These are phyloP conservation scores for Taeniopygia guttata DNA, from an alignment of 2,797 vertebrate species.

Conservation along the genomic window DNA sequence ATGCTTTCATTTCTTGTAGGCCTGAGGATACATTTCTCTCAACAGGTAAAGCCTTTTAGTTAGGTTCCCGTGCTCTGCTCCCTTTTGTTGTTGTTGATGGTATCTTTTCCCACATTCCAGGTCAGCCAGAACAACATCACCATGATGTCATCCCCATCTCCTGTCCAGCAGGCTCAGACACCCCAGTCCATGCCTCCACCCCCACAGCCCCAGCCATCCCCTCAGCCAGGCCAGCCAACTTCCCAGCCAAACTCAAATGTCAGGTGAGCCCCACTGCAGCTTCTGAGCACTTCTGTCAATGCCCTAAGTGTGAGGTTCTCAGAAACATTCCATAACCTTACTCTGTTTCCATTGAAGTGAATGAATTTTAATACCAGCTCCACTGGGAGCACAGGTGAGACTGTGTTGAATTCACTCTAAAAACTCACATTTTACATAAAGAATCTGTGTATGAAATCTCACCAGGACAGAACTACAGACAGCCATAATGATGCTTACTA, in stretches of 20 bases:
- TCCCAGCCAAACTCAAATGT: constrained; percentile 93
- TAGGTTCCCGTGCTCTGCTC: neutral
- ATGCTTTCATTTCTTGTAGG: constrained; percentile 12
- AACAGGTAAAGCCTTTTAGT: constrained; percentile 1
- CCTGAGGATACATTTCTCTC: neutral
- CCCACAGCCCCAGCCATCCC: constrained; percentile 88
- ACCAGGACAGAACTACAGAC: neutral
- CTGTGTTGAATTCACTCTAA: neutral
- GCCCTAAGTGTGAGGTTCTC: neutral
- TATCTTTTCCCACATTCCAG: constrained; percentile 58
- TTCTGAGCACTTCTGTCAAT: neutral
- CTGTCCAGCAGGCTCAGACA: constrained; percentile 86
- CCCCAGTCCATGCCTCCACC: constrained; percentile 93
- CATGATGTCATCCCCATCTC: constrained; percentile 93
- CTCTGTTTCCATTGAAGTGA: neutral
- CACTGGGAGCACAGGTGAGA: neutral
- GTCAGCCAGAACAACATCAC: constrained; percentile 79
- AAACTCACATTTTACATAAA: neutral
- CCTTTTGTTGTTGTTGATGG: neutral
- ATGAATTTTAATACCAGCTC: neutral
- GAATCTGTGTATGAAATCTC: neutral
- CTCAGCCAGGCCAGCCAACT: constrained; percentile 85
- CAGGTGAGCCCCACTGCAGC: constrained; percentile 67
- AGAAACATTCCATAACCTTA: neutral
- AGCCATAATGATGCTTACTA: neutral